Conservation (phyloP, 2,797 vertebrate species). For the Hoplostethus mediterraneus region DNA sequence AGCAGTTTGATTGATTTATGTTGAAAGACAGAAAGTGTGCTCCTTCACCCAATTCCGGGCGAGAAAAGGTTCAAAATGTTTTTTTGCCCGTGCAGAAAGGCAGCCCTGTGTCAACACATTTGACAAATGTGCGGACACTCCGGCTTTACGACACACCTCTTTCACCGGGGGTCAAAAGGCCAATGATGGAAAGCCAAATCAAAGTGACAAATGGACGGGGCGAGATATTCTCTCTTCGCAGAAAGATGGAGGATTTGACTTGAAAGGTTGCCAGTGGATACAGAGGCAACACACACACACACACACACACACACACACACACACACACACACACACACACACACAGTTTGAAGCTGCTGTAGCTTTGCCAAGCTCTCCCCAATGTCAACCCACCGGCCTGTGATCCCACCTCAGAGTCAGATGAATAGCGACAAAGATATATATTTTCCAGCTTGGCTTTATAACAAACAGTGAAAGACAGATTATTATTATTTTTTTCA, state of each 20-base stretch:
- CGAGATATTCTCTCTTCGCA: slow-evolving; percentile 31
- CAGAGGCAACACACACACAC: slow-evolving; percentile 48
- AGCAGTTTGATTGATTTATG: no score
- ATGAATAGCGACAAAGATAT: slow-evolving; percentile 19
- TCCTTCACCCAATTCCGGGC: not conserved
- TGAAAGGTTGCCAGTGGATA: slow-evolving; percentile 80
- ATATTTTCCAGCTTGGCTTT: no score
- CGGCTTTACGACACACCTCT: not conserved
- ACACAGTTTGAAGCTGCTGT: slow-evolving; percentile 57
- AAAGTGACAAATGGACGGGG: slow-evolving; percentile 32
- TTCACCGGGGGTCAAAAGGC: slow-evolving; percentile 32
- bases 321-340: slow-evolving; percentile 4
- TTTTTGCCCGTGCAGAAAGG: not conserved
- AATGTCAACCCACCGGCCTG: slow-evolving; percentile 45
- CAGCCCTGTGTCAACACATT: not conserved
- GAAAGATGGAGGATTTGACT: slow-evolving; percentile 53
- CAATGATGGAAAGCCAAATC: slow-evolving; percentile 31
- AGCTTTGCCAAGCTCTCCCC: slow-evolving; percentile 57
- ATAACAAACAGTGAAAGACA: not conserved
- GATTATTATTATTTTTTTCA: not conserved
- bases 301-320: slow-evolving; percentile 50
- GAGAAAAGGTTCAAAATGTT: slow-evolving; percentile 3
- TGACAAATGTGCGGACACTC: slow-evolving; percentile 5
- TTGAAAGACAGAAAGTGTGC: no score
- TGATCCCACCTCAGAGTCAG: slow-evolving; percentile 24